Conservation (phyloP, 2,888 invertebrate genomes). For the Eupeodes latifasciatus region DNA sequence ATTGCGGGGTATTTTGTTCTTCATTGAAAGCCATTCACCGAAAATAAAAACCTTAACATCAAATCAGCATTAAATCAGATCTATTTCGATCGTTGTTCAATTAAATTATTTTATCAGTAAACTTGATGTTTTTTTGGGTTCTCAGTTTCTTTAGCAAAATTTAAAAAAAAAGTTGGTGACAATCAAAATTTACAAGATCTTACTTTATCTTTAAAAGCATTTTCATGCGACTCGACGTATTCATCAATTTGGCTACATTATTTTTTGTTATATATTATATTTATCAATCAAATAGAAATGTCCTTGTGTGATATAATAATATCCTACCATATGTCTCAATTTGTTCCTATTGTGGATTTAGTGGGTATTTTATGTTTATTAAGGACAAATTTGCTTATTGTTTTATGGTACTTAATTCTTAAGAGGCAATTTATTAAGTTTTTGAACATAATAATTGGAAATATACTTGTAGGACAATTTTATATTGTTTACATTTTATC, state of each 20-base stretch:
- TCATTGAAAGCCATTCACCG: no score
- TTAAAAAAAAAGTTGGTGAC: no score
- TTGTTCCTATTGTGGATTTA: conserved; percentile 13
- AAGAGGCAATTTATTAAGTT: conserved; percentile 37
- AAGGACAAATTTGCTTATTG: conserved; percentile 57
- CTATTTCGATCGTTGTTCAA: no score
- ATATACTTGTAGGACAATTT: conserved; percentile 24
- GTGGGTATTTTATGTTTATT: conserved; percentile 49
- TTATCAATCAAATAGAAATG: conserved; percentile 26
- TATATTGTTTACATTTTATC: conserved; percentile 23
- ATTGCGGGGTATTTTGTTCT: no score
- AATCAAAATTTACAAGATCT: no score
- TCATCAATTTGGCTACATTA: neutral
- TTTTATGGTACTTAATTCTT: conserved; percentile 13
- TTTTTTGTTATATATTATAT: conserved; percentile 21
- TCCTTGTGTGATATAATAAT: conserved; percentile 41
- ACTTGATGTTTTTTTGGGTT: no score
- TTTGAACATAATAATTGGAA: conserved; percentile 61
- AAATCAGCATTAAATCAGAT: no score
- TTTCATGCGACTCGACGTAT: neutral
- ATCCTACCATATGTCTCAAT: conserved; percentile 11
- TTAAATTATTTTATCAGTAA: no score
- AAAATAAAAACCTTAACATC: no score
- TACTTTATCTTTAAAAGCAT: neutral
- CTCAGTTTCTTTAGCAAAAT: no score